Base-by-base conservation (phyloP, 2,888 invertebrate genomes). In the Heteromurus nitidus region DNA sequence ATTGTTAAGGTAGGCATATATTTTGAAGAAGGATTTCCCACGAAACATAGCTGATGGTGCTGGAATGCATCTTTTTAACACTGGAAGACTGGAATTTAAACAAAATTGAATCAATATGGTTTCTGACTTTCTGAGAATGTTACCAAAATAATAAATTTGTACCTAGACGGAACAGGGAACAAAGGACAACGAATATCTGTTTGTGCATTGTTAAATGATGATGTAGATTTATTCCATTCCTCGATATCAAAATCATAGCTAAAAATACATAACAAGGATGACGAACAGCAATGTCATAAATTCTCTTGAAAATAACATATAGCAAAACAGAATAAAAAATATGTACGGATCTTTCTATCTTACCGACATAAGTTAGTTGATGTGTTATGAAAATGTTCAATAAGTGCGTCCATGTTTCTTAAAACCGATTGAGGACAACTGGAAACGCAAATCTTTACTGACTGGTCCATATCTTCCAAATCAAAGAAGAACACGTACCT, bases 21-120 rank as follows among this genome's bases (percentile, higher is more conserved):
- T 92, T 88, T 94, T 93, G 65, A 91, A 91, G 81, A 89, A 82
- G 5, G 74, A 13, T 28, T 94, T 91, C 85, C 92, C 91, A 47
- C 91, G 91, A 11, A 93, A 90, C 73, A 94, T 93, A 13, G 36
- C 24, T 9, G 94, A 91, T 55, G 92, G 91, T 88, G 92, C 92
- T 3, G 97, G 97, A 86, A 97, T 93, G 89, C 98, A 98, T 80
- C 97, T 92, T 89, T 96, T 95, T 76, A 97, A 90, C 31, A 98
- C 92, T 2, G 96, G 64, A 22, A 80, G 82, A 86, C 85, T 86
- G 26, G 18, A 74, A 60, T 58, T n/a, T 58, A n/a, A 42, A 79
- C 69, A 36, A 74, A 16, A 42, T 24, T 47, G n/a, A n/a, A n/a
- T n/a, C n/a, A n/a, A n/a, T n/a, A n/a, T n/a, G n/a, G n/a, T n/a